Evolutionary conservation across 2,113 vertebrate species (phyloP), one percentile per base, ranked within the genome.

Genomic region (Hippocampus comes): DNA sequence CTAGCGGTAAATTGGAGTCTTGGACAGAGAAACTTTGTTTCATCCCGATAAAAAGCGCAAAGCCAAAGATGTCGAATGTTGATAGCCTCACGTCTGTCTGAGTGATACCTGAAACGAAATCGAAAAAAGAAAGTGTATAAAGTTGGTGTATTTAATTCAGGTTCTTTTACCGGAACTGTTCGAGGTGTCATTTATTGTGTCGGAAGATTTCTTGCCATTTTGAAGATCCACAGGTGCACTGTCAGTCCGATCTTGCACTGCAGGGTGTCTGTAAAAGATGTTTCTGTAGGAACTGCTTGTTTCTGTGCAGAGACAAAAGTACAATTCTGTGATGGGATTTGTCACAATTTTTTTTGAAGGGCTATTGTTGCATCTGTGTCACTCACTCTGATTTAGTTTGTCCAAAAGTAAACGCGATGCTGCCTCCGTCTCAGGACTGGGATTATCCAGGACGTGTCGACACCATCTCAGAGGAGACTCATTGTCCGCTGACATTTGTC

Each of bases 391-490:
- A 66, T 93, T 91, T 1, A 95, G 89, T 14, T 84, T 89, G 41
- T 78, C 88, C 8, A 89, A 82, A 2, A 94, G 88, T 0, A 80
- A 86, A 1, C 88, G 88, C 73, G 93, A 91, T n/a, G 94, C 92
- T 3, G 91, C 91, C 76, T 94, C 92, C 0, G 87, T 93, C 80
- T 94, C 92, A 0, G 93, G 93, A 57, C 91, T 94, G 63, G 89
- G 94, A 11, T 94, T 91, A 68, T 94, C 94, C 82, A 95, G 71
- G 38, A 94, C 90, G 5, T 89, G 94, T 4, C 94, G 84, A 78
- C 92, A 95, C 94, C 94, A 95, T 2, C 88, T 84, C 7, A 95
- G 70, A 21, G 94, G 90, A 0, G 91, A 91, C 18, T 82, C 64
- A 1, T 79, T 88, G 60, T 89, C 88, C 0, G 53, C 1, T 21